These are phyloP conservation scores for Mesorhabditis belari DNA, from an alignment of 2,888 invertebrate species.

Conservation along the genomic window DNA sequence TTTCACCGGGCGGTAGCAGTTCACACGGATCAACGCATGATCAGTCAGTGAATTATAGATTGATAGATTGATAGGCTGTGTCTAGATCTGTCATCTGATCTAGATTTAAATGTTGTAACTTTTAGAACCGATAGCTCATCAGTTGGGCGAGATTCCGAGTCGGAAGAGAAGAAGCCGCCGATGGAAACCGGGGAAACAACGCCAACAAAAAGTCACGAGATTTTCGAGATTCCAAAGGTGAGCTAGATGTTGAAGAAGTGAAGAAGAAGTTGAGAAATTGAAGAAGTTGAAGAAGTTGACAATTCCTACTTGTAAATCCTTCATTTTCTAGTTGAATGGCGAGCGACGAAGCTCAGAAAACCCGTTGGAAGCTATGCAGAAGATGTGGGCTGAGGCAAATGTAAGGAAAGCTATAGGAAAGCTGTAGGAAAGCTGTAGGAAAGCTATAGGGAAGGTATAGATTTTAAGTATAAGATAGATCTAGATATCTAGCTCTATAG, in stretches of 20 bases:
- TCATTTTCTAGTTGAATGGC: not conserved
- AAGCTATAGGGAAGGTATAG: not conserved
- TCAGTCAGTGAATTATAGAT: slow-evolving; percentile 7
- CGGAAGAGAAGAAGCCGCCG: slow-evolving; percentile 7
- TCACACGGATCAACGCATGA: slow-evolving; percentile 11
- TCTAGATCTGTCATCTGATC: no score
- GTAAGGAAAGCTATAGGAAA: no score
- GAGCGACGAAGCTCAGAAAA: slow-evolving; percentile 19
- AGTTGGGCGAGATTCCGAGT: slow-evolving; percentile 9
- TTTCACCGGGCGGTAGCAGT: slow-evolving; percentile 13
- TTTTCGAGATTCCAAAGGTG: no score
- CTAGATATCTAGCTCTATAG: no score
- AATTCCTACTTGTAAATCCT: not conserved
- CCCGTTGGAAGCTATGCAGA: slow-evolving; percentile 50
- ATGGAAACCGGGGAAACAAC: no score
- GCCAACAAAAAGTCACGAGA: no score
- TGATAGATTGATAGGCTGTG: no score
- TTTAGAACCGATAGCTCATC: slow-evolving; percentile 21
- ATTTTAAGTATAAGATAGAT: no score
- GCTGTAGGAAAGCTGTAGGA: not conserved
- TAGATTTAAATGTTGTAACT: not conserved
- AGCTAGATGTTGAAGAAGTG: not conserved
- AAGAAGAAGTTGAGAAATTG: not conserved
- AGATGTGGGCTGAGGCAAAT: slow-evolving; percentile 53
- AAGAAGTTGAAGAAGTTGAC: not conserved